phyloP scores from a whole-genome alignment of 1,140 invertebrate genomes.

The Brachionus sp. region DNA sequence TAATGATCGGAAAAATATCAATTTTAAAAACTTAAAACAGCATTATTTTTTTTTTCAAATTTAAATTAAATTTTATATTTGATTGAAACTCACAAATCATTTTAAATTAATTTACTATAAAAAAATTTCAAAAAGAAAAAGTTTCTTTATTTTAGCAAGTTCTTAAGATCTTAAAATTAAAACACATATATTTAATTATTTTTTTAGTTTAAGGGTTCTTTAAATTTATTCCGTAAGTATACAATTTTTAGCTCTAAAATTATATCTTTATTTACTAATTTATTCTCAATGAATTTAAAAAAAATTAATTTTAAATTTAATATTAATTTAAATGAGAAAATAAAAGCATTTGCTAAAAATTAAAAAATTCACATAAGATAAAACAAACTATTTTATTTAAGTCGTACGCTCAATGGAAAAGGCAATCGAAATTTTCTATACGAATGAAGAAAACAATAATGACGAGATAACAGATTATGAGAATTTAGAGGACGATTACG shows the following conservation, averaged over 20 bases:
- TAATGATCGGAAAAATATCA: no score
- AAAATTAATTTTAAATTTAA: neutral
- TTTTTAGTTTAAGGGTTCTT: no score
- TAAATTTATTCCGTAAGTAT: no score
- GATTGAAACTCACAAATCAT: no score
- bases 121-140: no score
- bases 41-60: no score
- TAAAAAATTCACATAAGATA: neutral
- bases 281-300: neutral
- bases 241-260: neutral
- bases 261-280: neutral
- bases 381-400: conserved; percentile 9
- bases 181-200: no score
- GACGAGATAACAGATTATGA: neutral
- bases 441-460: neutral
- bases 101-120: no score
- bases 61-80: no score
- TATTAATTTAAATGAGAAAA: neutral
- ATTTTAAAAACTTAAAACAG: no score
- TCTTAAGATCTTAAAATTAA: no score
- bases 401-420: conserved; percentile 25
- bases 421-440: neutral
- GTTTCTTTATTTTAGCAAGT: no score
- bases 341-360: neutral
- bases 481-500: neutral